phyloP scores from a whole-genome alignment of 2,113 vertebrate genomes.

The Panthera tigris region DNA sequence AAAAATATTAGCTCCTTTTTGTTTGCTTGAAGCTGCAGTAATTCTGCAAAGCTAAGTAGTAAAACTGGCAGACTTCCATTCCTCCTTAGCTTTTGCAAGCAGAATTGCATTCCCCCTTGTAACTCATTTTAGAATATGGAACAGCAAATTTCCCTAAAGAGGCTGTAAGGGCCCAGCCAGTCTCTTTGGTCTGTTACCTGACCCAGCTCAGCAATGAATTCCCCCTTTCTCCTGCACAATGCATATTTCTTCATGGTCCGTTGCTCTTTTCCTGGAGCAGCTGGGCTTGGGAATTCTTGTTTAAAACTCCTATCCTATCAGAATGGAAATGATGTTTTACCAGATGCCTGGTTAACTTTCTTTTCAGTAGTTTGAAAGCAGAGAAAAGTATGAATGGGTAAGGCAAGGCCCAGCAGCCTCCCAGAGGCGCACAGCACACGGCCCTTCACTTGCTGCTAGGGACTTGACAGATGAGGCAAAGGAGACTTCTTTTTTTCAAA shows the following conservation, averaged over 20 bases:
- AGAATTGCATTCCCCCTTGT: background rate
- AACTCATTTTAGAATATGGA: background rate
- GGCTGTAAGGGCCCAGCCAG: background rate
- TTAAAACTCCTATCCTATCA: background rate
- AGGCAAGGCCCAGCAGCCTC: background rate
- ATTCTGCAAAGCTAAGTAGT: background rate
- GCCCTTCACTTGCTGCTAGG: background rate
- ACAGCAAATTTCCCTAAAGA: background rate
- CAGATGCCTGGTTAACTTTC: background rate
- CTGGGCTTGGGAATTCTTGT: background rate
- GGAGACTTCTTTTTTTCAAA: background rate
- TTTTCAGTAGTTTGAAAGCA: slow-evolving; percentile 51
- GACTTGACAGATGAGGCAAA: background rate
- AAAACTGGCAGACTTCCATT: background rate
- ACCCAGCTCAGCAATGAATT: background rate
- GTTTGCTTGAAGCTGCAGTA: background rate
- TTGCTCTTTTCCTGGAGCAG: slow-evolving; percentile 29
- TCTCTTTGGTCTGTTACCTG: slow-evolving; percentile 18
- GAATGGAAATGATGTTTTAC: slow-evolving; percentile 40
- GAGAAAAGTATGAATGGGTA: background rate
- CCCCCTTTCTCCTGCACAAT: background rate
- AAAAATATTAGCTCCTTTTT: background rate
- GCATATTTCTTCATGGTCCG: background rate
- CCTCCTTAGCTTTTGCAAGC: slow-evolving; percentile 2
- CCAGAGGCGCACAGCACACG: background rate